phyloP scores from a whole-genome alignment of 1,140 invertebrate species.

The Formica selysi region DNA sequence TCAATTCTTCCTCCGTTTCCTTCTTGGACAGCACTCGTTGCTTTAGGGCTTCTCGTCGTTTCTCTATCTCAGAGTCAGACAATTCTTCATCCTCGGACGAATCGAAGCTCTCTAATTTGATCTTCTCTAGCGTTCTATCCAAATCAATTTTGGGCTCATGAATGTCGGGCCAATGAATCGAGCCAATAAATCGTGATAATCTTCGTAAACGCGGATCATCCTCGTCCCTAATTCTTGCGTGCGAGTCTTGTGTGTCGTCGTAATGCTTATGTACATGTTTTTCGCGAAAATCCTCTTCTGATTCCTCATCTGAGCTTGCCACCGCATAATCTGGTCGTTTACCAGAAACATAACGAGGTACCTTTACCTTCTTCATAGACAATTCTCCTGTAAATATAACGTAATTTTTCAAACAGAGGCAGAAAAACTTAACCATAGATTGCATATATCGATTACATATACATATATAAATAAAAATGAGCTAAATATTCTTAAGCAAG shows the following conservation, averaged over 20 bases:
- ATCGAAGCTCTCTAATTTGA: constrained; percentile 85
- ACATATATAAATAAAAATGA: neutral
- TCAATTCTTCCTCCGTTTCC: constrained; percentile 88
- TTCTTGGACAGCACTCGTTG: constrained; percentile 90
- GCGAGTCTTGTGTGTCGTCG: constrained; percentile 70
- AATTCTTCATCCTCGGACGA: constrained; percentile 90
- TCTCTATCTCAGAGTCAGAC: constrained; percentile 94
- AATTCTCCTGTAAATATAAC: constrained; percentile 90
- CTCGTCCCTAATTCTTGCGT: constrained; percentile 84
- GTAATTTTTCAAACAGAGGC: neutral
- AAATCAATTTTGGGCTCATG: constrained; percentile 89
- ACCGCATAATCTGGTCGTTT: constrained; percentile 97
- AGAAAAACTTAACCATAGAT: neutral
- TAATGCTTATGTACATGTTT: constrained; percentile 82
- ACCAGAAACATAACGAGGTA: constrained; percentile 96
- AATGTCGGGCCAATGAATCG: constrained; percentile 92
- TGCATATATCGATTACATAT: neutral
- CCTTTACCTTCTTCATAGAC: constrained; percentile 98
- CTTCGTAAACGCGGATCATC: constrained; percentile 93
- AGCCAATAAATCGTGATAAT: too few species aligned
- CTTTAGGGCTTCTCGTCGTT: constrained; percentile 90
- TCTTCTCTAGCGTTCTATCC: constrained; percentile 78
- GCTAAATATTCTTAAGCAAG: neutral
- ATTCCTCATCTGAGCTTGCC: constrained; percentile 93
- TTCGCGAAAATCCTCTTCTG: constrained; percentile 94